phyloP scores from a whole-genome alignment of 2,113 vertebrate genomes.

The Tetrax tetrax region DNA sequence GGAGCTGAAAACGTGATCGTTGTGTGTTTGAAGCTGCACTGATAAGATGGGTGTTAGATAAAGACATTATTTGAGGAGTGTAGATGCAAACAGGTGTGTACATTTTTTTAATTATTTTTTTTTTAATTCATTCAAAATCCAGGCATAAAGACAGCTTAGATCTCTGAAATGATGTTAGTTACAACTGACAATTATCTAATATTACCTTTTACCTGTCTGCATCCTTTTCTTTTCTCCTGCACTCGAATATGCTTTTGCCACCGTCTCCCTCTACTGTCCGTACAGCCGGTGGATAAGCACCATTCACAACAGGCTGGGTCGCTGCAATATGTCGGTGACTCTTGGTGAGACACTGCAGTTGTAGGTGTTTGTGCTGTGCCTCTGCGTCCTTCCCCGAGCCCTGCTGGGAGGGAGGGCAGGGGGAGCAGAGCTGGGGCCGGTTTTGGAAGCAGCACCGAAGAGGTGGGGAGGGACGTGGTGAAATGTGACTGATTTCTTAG shows the following conservation, averaged over 20 bases:
- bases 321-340: too few species aligned
- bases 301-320: background rate
- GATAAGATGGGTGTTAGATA: background rate
- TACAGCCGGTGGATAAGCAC: accelerated
- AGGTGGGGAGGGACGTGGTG: background rate
- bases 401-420: accelerated
- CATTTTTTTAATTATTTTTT: background rate
- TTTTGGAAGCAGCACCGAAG: background rate
- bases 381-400: accelerated
- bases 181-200: background rate
- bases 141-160: background rate
- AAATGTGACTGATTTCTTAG: background rate
- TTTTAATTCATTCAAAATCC: background rate
- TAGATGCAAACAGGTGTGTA: background rate
- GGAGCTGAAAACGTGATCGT: accelerated
- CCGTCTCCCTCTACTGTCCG: background rate
- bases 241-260: background rate
- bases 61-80: background rate
- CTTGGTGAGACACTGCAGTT: accelerated
- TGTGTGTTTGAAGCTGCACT: background rate
- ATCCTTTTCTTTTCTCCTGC: background rate
- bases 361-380: accelerated
- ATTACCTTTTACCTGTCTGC: background rate
- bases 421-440: background rate
- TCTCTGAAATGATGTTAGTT: background rate